Base-by-base conservation (phyloP, 2,113 vertebrate species). In the Tragelaphus scriptus region DNA sequence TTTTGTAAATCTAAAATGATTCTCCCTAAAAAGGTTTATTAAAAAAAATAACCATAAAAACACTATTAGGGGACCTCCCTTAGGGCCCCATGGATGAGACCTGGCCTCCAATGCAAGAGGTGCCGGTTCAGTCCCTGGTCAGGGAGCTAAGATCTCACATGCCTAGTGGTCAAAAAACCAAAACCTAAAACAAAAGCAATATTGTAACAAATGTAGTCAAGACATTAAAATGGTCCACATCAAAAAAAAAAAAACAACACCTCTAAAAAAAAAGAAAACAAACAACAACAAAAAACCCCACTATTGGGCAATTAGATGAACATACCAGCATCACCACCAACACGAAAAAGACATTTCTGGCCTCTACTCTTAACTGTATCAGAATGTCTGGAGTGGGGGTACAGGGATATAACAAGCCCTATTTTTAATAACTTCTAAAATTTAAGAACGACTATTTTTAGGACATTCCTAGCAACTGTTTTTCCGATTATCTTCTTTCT, bases 1-100 rank as follows among this genome's bases (percentile, higher is more conserved):
- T 92, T 84, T 88, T 65, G 15, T 68, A 61, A 81, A 85, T 53
- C 32, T 94, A 53, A 90, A 94, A 77, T 77, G 40, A 85, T 85
- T 56, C 21, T 32, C 5, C 4, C 6, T 19, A 8, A 71, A 75
- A 44, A 79, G 21, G 10, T 51, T 58, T 86, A 56, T 87, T 85
- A 19, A 40, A 68, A 51, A 88, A 88, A 53, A 30, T 9, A 40
- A 14, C 7, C 28, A 30, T 53, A 44, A 63, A 51, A 89, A 32
- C n/a, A 55, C 5, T 36, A 12, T 30, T 40, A 71, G n/a, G 17
- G 68, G 68, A 40, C 10, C 5, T 40, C 68, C 68, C 36, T 75
- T 21, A 10, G 19, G n/a, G 19, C n/a, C n/a, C n/a, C 40, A 21
- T 75, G 68, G n/a, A 40, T 40, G 36, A 75, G 36, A 71, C 19